These are phyloP conservation scores for Cephalopholis sonnerati DNA, from an alignment of 2,113 vertebrate genomes.

Conservation along the genomic window DNA sequence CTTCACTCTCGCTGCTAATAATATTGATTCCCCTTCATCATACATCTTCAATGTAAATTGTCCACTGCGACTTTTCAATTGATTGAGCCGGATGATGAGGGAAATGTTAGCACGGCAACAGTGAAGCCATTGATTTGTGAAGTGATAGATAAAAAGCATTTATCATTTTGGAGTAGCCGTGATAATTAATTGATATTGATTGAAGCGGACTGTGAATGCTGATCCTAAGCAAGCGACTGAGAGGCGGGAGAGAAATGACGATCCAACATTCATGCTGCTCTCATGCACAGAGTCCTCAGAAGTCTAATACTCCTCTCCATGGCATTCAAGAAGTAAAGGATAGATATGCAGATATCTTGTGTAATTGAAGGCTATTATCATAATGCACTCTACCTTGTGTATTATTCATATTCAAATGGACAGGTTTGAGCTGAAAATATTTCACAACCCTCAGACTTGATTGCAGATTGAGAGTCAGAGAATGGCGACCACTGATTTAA, in stretches of 20 bases:
- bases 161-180: conserved; percentile 68
- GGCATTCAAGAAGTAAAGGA: conserved; percentile 63
- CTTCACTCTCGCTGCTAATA: conserved; percentile 60
- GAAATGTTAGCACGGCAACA: conserved; percentile 73
- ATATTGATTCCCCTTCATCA: conserved; percentile 69
- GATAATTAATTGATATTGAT: conserved; percentile 80
- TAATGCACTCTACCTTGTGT: conserved; percentile 81
- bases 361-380: conserved; percentile 82
- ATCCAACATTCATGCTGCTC: conserved; percentile 35
- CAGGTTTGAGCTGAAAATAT: conserved; percentile 75
- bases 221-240: conserved; percentile 20
- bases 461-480: conserved; percentile 77
- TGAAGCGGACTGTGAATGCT: conserved; percentile 54
- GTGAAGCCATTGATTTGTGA: conserved; percentile 75
- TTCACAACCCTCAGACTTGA: conserved; percentile 75
- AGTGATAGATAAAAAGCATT: conserved; percentile 77
- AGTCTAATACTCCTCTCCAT: conserved; percentile 56
- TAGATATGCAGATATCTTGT: conserved; percentile 72
- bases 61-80: conserved; percentile 58
- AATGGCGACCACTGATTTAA: conserved; percentile 74
- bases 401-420: conserved; percentile 82
- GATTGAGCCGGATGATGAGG: conserved; percentile 60
- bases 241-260: conserved; percentile 49
- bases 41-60: conserved; percentile 66
- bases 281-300: conserved; percentile 56